A percentile compares a stretch with the other conserved stretches of the same genome.
These are phyloP conservation scores for Andrena hattorfiana DNA, from an alignment of 2,888 invertebrate species.

Conservation along the genomic window DNA sequence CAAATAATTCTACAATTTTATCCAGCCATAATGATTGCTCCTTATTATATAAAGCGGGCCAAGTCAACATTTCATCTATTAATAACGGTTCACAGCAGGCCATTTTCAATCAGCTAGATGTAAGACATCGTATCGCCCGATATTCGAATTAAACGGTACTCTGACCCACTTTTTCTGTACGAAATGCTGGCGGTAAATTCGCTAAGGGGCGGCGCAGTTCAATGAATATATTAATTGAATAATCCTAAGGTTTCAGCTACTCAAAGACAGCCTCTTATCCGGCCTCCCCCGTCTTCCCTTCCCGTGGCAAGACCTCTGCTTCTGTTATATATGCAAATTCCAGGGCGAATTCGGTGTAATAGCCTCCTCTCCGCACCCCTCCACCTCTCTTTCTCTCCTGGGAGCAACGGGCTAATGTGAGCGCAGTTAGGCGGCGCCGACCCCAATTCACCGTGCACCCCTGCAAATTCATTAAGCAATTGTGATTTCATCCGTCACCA, in stretches of 20 bases:
- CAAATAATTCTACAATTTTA: conserved; percentile 15
- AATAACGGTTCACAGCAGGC: conserved; percentile 9
- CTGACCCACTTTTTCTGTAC: conserved; percentile 16
- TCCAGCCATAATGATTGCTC: not conserved
- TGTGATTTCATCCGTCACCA: conserved; percentile 73
- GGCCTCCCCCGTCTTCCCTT: conserved; percentile 16
- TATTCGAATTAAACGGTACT: conserved; percentile 2
- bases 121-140: conserved; percentile 2
- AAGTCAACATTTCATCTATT: conserved; percentile 4
- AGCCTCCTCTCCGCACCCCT: conserved; percentile 49
- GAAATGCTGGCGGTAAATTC: conserved; percentile 3
- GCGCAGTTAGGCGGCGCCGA: conserved; percentile 70
- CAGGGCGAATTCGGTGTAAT: conserved; percentile 73
- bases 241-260: conserved; percentile 70
- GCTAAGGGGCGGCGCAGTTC: conserved; percentile 35
- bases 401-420: conserved; percentile 67
- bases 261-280: conserved; percentile 74
- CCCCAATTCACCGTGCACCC: conserved; percentile 70
- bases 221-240: conserved; percentile 79
- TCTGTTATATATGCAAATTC: conserved; percentile 77
- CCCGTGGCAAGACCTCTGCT: conserved; percentile 45
- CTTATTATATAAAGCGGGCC: not conserved
- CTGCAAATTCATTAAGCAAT: conserved; percentile 76
- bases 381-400: conserved; percentile 22
- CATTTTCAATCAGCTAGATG: conserved; percentile 26